Percentiles rank a stretch among this genome's conserved stretches.
Evolutionary conservation across 2,888 invertebrate genomes (phyloP).

Genomic region (Torymus aiolomorphi): DNA sequence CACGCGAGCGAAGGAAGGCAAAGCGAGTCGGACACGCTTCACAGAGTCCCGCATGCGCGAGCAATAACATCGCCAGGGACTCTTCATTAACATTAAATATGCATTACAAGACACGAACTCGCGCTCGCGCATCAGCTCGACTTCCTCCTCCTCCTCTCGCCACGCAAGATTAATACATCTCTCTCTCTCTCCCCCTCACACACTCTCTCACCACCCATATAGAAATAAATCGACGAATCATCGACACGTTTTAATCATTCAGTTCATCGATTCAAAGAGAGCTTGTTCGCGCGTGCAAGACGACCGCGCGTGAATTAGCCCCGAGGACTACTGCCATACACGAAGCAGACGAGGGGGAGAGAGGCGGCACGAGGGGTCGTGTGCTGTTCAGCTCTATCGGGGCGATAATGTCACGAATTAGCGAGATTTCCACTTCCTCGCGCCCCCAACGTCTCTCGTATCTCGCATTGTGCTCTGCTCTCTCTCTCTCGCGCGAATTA

Average conservation of each 20-base stretch:
- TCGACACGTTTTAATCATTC: slow-evolving; percentile 55
- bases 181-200: background rate
- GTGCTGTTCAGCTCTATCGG: slow-evolving; percentile 65
- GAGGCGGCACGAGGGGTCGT: background rate
- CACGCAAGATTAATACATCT: background rate
- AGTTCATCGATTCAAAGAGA: slow-evolving; percentile 50
- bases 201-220: background rate
- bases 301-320: slow-evolving; percentile 39
- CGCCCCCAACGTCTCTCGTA: background rate
- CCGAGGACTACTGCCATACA: background rate
- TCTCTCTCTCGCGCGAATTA: slow-evolving; percentile 5
- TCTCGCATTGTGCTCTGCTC: too few relatives aligned
- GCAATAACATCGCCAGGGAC: background rate
- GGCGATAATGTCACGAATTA: slow-evolving; percentile 74
- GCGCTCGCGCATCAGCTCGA: too few relatives aligned
- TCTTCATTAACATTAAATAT: slow-evolving; percentile 3
- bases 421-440: slow-evolving; percentile 69
- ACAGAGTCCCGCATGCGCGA: too few relatives aligned
- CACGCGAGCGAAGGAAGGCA: too few relatives aligned
- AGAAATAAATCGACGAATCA: slow-evolving; percentile 51
- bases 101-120: background rate
- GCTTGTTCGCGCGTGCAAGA: background rate
- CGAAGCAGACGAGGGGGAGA: background rate
- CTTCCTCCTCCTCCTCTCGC: too few relatives aligned
- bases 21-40: too few relatives aligned